These are phyloP conservation scores for Eristalis intricaria DNA, from an alignment of 2,888 invertebrate species.

Conservation along the genomic window DNA sequence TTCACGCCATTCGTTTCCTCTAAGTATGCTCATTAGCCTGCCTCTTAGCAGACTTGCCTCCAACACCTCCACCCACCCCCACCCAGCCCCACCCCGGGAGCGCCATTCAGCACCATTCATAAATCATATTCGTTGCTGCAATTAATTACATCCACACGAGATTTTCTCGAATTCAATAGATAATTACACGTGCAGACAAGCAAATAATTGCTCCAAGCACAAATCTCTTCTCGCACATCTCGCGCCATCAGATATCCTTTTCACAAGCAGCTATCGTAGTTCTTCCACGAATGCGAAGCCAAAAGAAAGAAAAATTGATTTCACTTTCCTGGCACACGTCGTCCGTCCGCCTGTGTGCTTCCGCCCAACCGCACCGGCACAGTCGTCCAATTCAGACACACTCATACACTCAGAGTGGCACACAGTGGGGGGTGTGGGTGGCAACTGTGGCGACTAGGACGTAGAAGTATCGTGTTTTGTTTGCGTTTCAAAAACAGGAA, in stretches of 20 bases:
- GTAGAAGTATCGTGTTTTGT: slow-evolving; percentile 34
- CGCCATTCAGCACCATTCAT: not conserved
- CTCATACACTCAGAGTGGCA: too few relatives aligned
- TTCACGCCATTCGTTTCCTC: not conserved
- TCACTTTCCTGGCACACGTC: slow-evolving; percentile 17
- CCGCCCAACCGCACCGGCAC: not conserved
- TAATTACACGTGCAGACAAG: slow-evolving; percentile 64
- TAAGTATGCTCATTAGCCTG: slow-evolving; percentile 12
- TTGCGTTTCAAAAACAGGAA: slow-evolving; percentile 61
- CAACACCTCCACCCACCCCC: not conserved
- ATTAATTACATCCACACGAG: slow-evolving; percentile 53
- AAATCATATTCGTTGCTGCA: slow-evolving; percentile 47
- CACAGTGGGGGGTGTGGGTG: too few relatives aligned
- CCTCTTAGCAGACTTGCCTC: not conserved
- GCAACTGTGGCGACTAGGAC: not conserved
- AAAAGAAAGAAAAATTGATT: slow-evolving; percentile 47
- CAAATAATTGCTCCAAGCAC: slow-evolving; percentile 65
- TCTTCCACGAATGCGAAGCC: slow-evolving; percentile 3
- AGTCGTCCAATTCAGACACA: too few relatives aligned
- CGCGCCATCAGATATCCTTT: slow-evolving; percentile 21
- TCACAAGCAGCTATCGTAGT: not conserved
- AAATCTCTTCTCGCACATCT: slow-evolving; percentile 35
- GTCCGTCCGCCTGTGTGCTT: not conserved
- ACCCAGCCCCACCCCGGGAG: too few relatives aligned
- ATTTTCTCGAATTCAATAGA: slow-evolving; percentile 63